A percentile compares a stretch with the other conserved stretches of the same genome.
Conservation (phyloP, 2,113 vertebrate species). For the Acrocephalus kingi region DNA sequence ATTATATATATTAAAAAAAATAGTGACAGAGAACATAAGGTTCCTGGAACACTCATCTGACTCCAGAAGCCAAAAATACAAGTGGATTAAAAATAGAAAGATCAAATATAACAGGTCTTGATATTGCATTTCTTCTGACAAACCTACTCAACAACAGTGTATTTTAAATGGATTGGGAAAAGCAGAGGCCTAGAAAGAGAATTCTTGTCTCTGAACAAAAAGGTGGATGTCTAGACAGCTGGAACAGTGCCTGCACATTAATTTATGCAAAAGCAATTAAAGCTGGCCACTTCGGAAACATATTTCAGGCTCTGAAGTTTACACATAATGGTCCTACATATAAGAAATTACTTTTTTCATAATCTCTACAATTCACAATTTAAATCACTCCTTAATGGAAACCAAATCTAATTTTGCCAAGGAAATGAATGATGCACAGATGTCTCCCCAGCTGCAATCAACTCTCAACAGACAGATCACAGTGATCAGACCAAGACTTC, state of each 20-base stretch:
- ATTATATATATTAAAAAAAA: neutral
- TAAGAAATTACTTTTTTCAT: neutral
- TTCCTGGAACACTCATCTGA: slow-evolving; percentile 9
- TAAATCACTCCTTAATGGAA: slow-evolving; percentile 5
- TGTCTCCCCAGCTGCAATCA: neutral
- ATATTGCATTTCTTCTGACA: neutral
- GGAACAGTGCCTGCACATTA: neutral
- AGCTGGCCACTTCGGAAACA: neutral
- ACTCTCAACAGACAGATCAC: neutral
- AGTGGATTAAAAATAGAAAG: neutral
- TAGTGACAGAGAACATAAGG: neutral
- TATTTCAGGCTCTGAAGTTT: neutral
- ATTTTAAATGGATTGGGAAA: neutral
- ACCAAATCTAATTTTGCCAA: neutral
- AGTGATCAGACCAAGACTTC: neutral
- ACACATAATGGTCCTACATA: neutral
- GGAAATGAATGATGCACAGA: neutral
- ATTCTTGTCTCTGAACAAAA: neutral
- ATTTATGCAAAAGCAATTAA: neutral
- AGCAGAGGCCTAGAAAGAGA: neutral
- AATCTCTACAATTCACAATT: neutral
- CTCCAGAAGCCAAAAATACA: slow-evolving; percentile 23
- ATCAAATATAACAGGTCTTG: neutral
- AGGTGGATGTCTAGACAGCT: slow-evolving; percentile 11
- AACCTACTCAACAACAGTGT: neutral